phyloP scores from a whole-genome alignment of 1,140 invertebrate species.

The Orius insidiosus region DNA sequence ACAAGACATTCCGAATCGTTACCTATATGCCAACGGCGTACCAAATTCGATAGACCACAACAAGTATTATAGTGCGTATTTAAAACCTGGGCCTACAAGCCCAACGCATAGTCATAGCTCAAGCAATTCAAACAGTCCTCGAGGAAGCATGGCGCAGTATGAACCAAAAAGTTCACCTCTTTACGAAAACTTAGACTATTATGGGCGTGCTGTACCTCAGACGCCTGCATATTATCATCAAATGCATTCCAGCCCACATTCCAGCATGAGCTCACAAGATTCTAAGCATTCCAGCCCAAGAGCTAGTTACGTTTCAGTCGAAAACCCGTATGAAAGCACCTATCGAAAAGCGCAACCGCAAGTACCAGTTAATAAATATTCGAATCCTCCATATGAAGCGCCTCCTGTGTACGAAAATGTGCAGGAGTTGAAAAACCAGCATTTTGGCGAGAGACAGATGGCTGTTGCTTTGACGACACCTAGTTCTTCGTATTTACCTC shows the following conservation, averaged over 20 bases:
- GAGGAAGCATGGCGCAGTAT: slow-evolving; percentile 29
- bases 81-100: slow-evolving; percentile 19
- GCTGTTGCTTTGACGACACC: slow-evolving; percentile 23
- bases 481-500: slow-evolving; percentile 12
- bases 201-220: slow-evolving; percentile 31
- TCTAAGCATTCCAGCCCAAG: slow-evolving; percentile 34
- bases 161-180: slow-evolving; percentile 36
- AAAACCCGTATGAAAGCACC: slow-evolving; percentile 21
- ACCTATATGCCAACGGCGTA: slow-evolving; percentile 19
- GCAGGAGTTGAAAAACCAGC: slow-evolving; percentile 29
- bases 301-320: slow-evolving; percentile 26
- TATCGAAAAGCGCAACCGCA: slow-evolving; percentile 48
- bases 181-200: slow-evolving; percentile 69
- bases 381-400: slow-evolving; percentile 32
- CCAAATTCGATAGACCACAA: slow-evolving; percentile 16
- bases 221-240: slow-evolving; percentile 42
- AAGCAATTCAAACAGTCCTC: slow-evolving; percentile 41
- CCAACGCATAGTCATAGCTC: slow-evolving; percentile 27
- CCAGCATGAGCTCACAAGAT: slow-evolving; percentile 31
- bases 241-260: slow-evolving; percentile 31
- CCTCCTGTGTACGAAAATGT: slow-evolving; percentile 57
- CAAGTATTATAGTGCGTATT: slow-evolving; percentile 21
- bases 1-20: slow-evolving; percentile 15
- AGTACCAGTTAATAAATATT: slow-evolving; percentile 41
- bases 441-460: slow-evolving; percentile 21